Base-by-base conservation (phyloP, 1,140 invertebrate species). In the Mya arenaria region DNA sequence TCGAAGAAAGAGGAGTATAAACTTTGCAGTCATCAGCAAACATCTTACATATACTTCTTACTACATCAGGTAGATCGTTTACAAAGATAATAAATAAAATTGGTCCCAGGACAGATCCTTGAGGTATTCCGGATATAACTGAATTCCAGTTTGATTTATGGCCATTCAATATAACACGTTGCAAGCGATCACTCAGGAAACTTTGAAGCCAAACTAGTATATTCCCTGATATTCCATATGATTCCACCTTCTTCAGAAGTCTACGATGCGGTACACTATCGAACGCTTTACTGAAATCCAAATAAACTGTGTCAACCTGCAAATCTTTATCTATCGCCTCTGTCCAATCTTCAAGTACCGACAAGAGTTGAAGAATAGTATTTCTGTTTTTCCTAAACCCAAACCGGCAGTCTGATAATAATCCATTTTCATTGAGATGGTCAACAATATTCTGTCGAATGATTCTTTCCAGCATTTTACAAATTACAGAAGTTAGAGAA, bases 51-150 rank as follows among this genome's bases (percentile, higher is more conserved):
- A 13, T 48, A 19, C 10, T 13, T 48, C 19, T 48, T 10, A 48
- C 41, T 13, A 10, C 10, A 13, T 48, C 19, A 19, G 41, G 41
- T 19, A 48, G 41, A 19, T 48, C 41, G 41, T 48, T 48, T 48
- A 48, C 19, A 19, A 13, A 48, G 19, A 48, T 48, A 19, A 48
- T 10, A 19, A 48, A 48, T 48, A 48, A 19, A 10, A 48, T 1
- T 3, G 48, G 1, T 23, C 48, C 48, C 10, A 52, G 25, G 2
- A 52, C 48, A n/a, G 48, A 79, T 0, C 82, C 68, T 39, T 83
- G 75, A 15, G 82, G 75, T 4, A 85, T 68, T 15, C 84, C 80
- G 0, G 79, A 83, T 4, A 39, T 23, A 15, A 85, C 66, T 30
- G 41, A 19, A 5, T 63, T 28, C 6, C n/a, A 25, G 15, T 32